Evolutionary conservation across 2,797 vertebrate species (phyloP), one percentile per base, ranked within the genome.

Genomic region (Acrossocheilus wenchowensis): DNA sequence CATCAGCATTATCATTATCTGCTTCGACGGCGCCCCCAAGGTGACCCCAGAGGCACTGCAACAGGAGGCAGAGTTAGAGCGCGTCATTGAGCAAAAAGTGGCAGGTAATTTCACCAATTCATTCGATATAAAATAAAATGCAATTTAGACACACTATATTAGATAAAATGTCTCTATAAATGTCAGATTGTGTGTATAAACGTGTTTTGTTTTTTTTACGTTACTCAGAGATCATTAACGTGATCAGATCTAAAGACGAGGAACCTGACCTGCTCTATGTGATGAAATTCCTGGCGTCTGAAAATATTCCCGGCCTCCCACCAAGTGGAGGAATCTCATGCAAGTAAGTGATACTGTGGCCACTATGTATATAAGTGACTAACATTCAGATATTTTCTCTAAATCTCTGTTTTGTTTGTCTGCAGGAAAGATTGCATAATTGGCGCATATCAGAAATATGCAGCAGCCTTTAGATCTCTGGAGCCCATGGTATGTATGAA

Each of bases 1-100:
- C 91, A 96, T 96, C 90, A 97, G 95, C 88, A 95, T 96, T 90
- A 95, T 97, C 89, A 94, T 97, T 12, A 91, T 97, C 82, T 95
- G 96, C 90, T 96, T 97, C 91, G 92, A 93, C 0, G 94, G 95
- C 21, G 95, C 95, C 87, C 96, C 96, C 86, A 89, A 93, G 75
- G 88, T 96, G 86, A 95, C 94, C 50, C 92, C 93, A 75, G 94
- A 96, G 88, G 95, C 95, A 3, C 89, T 96, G 91, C 93, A 94
- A 86, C 90, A 86, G 64, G 96, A 97, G 89, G 89, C 90, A 0
- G 93, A 84, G 48, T 87, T 97, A 87, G 95, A 97, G 50, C 83
- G 90, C 72, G 87, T 90, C 30, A 92, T 97, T 14, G 94, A 96
- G 5, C 23, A 36, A 57, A 97, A 95, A 95, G 95, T 97, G 69